Percentiles rank a stretch among this genome's conserved stretches.
These are phyloP conservation scores for Eulemur albifrons DNA, from an alignment of 2,797 vertebrate genomes.

Conservation along the genomic window DNA sequence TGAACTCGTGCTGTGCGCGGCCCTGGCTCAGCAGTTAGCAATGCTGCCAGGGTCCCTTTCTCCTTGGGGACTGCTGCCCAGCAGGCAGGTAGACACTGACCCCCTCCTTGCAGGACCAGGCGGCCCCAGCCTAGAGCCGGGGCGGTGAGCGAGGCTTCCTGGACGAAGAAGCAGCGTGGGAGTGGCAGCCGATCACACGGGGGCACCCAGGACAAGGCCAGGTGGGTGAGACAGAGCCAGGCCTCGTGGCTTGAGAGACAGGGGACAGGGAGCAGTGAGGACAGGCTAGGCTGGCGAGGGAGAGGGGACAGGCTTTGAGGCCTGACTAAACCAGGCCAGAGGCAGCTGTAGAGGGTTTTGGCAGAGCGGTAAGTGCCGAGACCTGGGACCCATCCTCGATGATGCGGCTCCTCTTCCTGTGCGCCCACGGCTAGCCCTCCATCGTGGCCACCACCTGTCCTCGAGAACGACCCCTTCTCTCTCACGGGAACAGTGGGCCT, in stretches of 20 bases:
- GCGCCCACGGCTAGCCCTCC: background rate
- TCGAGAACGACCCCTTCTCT: background rate
- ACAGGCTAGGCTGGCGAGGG: background rate
- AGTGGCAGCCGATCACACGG: background rate
- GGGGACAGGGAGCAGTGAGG: too few relatives aligned
- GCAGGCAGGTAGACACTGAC: background rate
- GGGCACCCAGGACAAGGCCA: background rate
- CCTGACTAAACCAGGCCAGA: background rate
- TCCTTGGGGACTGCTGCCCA: background rate
- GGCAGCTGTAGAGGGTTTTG: background rate
- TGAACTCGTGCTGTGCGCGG: background rate
- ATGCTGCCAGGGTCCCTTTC: fast-evolving
- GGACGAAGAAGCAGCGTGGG: background rate
- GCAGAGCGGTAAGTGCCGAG: background rate
- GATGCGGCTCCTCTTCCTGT: background rate
- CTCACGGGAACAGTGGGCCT: background rate
- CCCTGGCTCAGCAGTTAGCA: background rate
- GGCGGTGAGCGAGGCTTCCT: background rate
- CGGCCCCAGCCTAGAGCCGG: background rate
- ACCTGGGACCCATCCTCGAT: background rate
- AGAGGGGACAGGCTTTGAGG: background rate
- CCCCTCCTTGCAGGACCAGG: background rate
- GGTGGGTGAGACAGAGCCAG: background rate
- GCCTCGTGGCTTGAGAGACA: background rate
- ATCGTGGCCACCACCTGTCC: background rate